phyloP scores from a whole-genome alignment of 2,888 invertebrate species.

The Acholoe squamosa region DNA sequence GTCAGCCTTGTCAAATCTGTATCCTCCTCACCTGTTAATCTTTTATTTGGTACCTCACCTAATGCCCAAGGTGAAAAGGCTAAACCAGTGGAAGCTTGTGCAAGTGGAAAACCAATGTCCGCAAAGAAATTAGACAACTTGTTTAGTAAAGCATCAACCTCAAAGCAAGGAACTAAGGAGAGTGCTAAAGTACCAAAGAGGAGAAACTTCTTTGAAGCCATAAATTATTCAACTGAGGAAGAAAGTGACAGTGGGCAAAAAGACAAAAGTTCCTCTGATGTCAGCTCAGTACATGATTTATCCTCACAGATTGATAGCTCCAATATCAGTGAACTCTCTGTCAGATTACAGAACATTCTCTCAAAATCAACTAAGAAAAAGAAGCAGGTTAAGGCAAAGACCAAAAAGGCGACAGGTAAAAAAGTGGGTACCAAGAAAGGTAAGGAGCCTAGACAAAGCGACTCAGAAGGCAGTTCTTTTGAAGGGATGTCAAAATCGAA shows the following conservation, averaged over 20 bases:
- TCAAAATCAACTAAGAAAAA: conserved; percentile 33
- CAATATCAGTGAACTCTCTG: neutral
- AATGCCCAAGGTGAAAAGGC: neutral
- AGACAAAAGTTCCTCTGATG: conserved; percentile 8
- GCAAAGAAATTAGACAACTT: neutral
- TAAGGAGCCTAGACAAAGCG: neutral
- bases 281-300: neutral
- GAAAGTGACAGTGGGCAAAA: neutral
- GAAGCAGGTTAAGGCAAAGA: conserved; percentile 12
- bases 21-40: neutral
- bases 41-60: neutral
- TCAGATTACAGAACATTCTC: neutral
- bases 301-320: neutral
- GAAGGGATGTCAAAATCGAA: neutral
- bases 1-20: conserved; percentile 13
- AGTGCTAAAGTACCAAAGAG: neutral
- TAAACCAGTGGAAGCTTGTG: neutral
- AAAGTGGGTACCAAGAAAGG: neutral
- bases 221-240: conserved; percentile 51
- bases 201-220: conserved; percentile 42
- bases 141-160: neutral
- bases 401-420: neutral
- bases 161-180: neutral
- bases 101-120: neutral
- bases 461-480: conserved; percentile 20